Conservation (phyloP, 2,888 invertebrate genomes). For the Brenthis hecate region DNA sequence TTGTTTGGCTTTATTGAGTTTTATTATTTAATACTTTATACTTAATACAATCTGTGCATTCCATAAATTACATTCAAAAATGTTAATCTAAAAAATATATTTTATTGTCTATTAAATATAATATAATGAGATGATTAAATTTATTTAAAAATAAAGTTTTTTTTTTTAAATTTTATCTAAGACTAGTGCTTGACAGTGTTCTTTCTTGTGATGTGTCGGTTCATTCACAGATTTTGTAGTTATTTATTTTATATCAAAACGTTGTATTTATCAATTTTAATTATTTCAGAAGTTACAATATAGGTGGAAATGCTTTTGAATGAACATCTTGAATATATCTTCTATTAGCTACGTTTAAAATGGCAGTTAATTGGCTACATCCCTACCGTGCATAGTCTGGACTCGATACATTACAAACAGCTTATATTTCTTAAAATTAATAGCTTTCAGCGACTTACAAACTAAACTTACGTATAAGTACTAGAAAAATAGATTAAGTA, state of each 20-base stretch:
- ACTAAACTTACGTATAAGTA: constrained; percentile 19
- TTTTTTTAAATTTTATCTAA: constrained; percentile 31
- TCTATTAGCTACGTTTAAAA: constrained; percentile 12
- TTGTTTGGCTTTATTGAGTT: background rate
- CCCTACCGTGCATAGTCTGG: constrained; percentile 12
- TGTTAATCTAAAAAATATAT: constrained; percentile 26
- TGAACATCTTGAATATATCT: too few species aligned
- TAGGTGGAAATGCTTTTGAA: too few species aligned
- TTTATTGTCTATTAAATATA: constrained; percentile 25
- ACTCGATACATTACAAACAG: background rate
- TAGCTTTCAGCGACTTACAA: constrained; percentile 23
- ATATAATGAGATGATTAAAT: constrained; percentile 33
- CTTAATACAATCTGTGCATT: constrained; percentile 25
- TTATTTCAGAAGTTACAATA: background rate
- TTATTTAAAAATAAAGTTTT: constrained; percentile 27
- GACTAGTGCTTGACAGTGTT: constrained; percentile 38
- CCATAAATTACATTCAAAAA: constrained; percentile 23
- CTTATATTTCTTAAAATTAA: constrained; percentile 1
- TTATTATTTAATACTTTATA: constrained; percentile 6
- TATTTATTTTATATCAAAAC: background rate
- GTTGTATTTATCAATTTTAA: background rate
- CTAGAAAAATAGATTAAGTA: constrained; percentile 26
- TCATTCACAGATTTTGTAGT: background rate
- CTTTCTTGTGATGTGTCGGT: constrained; percentile 12
- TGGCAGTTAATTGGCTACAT: constrained; percentile 24